Base-by-base conservation (phyloP, 2,888 invertebrate species). In the Stramonita haemastoma region DNA sequence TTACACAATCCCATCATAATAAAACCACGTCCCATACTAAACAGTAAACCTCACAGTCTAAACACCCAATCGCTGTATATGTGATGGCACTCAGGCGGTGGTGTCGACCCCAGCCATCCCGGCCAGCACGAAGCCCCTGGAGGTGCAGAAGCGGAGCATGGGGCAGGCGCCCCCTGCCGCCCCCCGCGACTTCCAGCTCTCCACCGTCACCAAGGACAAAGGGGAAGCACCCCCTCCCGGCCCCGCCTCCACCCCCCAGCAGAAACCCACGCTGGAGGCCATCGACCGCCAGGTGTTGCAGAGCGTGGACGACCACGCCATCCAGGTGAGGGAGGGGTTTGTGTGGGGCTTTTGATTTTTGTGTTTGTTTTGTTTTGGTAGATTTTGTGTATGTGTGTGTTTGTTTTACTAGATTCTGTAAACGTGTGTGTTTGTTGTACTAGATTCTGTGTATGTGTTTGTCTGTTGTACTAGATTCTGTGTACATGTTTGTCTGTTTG, bases 241-340 rank as follows among this genome's bases (percentile, higher is more conserved):
- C 19, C 95, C 95, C 0, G 92, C 92, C 11, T 93, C 95, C 0
- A 88, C 91, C 0, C 91, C 93, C 6, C 93, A 94, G 29, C 94
- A 94, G 90, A 95, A 95, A 91, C 95, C 95, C 13, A 94, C 94
- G 70, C 93, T 95, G 89, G 95, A 95, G 56, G 93, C 94, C 90
- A 95, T 95, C 90, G 95, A 96, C 90, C 94, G 94, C 77, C 91
- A 94, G 87, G 94, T 95, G 84, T 93, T 96, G 90, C 93, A 95
- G 92, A 95, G 94, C 81, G 95, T 96, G 22, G 96, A 96, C 92
- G 95, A 95, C 86, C 96, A 96, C 90, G 96, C 96, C 89, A 95
- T 96, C 87, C 95, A 96, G 95, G 96, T 96, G 88, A 90, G 91
- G 85, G 19, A 73, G 46, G 84, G 19, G 26, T 81, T 29, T 81